These are phyloP conservation scores for Eupleurogrammus muticus DNA, from an alignment of 2,797 vertebrate genomes.

Conservation along the genomic window DNA sequence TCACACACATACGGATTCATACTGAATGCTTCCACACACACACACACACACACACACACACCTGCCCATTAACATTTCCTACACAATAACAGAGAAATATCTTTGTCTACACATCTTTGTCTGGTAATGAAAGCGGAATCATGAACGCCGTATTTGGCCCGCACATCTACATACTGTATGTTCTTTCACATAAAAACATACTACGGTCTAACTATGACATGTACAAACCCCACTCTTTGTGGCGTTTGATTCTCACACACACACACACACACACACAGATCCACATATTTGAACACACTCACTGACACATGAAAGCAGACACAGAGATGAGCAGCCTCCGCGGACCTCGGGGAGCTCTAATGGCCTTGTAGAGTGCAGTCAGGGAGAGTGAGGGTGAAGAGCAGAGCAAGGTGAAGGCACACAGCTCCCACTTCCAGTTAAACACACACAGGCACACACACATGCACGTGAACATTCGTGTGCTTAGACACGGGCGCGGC, in stretches of 20 bases:
- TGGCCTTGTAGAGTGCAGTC: slow-evolving; percentile 81
- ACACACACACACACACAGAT: slow-evolving; percentile 32
- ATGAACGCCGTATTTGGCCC: slow-evolving; percentile 30
- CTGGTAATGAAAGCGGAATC: slow-evolving; percentile 50
- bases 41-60: slow-evolving; percentile 38
- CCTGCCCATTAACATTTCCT: slow-evolving; percentile 45
- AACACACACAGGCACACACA: slow-evolving; percentile 54
- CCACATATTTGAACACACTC: slow-evolving; percentile 61
- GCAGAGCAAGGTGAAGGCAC: slow-evolving; percentile 83
- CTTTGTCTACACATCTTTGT: slow-evolving; percentile 40
- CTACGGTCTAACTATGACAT: slow-evolving; percentile 40
- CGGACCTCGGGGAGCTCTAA: slow-evolving; percentile 81
- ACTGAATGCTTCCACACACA: slow-evolving; percentile 31
- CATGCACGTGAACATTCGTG: slow-evolving; percentile 40
- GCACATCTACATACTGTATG: slow-evolving; percentile 21
- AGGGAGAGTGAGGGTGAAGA: slow-evolving; percentile 82
- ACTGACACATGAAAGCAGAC: slow-evolving; percentile 81
- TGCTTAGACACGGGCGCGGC: slow-evolving; percentile 17
- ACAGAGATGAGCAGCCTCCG: slow-evolving; percentile 73
- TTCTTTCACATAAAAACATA: slow-evolving; percentile 48
- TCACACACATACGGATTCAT: slow-evolving; percentile 17
- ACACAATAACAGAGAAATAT: slow-evolving; percentile 8
- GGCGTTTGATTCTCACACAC: slow-evolving; percentile 32
- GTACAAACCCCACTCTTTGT: slow-evolving; percentile 22
- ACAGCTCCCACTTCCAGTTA: slow-evolving; percentile 65